Base-by-base conservation (phyloP, 1,140 invertebrate species). In the Nixonia krombeini region DNA sequence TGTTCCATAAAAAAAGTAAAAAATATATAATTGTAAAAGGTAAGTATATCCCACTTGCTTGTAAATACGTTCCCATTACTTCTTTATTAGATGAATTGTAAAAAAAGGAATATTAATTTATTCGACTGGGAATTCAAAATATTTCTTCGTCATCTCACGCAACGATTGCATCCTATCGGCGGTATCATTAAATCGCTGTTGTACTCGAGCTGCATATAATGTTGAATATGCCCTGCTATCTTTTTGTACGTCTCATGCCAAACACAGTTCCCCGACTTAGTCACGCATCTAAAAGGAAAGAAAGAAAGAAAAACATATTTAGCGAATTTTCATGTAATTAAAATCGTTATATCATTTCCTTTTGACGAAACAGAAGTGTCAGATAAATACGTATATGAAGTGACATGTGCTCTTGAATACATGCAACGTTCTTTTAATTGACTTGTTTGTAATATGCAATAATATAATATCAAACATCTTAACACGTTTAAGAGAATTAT, bases 31-130 rank as follows among this genome's bases (percentile, higher is more conserved):
- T 62, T 67, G 37, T 55, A 64, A 61, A 80, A 78, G 74, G 77
- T 80, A 82, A 81, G 77, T 82, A 82, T 80, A 82, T 76, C 73
- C 75, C 65, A 68, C 82, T 82, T 80, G 80, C 80, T 80, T 83
- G 81, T 83, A 83, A 82, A 82, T 83, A 83, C 75, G 70, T 81
- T 82, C 78, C 75, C 75, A 67, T 81, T 81, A 78, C 72, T 72
- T 72, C 64, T 74, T 75, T 80, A 78, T 80, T 80, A 82, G 76
- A 75, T 72, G 68, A 76, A 80, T 80, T 82, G 78, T 83, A 81
- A 75, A 82, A 80, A 76, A 77, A 72, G 52, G 28, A 35, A 35
- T 78, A 71, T 79, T 81, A 80, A 80, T 83, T 82, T 82, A 82
- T 83, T 82, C 74, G 76, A 80, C 73, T 73, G 64, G 55, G 72